These are phyloP conservation scores for Habrosyne pyritoides DNA, from an alignment of 2,888 invertebrate species.

Conservation along the genomic window DNA sequence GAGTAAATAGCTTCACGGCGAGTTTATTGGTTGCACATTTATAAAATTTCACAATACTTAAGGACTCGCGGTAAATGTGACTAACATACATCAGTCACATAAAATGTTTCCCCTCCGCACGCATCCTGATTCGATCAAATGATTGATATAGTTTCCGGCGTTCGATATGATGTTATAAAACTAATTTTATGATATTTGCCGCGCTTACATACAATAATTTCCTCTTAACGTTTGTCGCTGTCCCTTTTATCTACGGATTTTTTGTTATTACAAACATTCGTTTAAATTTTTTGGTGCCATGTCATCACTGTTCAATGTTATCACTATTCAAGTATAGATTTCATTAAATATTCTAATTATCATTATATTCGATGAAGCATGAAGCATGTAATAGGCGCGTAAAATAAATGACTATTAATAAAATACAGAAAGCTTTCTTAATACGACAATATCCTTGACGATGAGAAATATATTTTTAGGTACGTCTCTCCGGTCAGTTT, in stretches of 20 bases:
- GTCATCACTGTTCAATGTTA: no score
- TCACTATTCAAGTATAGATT: no score
- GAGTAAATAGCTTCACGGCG: neutral
- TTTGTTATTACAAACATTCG: constrained; percentile 33
- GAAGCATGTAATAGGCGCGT: no score
- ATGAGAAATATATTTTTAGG: no score
- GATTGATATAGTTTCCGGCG: constrained; percentile 40
- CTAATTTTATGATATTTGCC: constrained; percentile 52
- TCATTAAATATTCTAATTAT: no score
- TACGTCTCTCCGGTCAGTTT: no score
- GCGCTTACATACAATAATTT: constrained; percentile 10
- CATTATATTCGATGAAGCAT: no score
- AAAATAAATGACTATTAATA: no score
- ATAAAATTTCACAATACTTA: neutral
- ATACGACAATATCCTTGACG: no score
- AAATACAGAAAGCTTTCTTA: no score
- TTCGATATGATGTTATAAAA: constrained; percentile 43
- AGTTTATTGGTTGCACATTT: neutral
- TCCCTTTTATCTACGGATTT: neutral
- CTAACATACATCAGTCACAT: constrained; percentile 1
- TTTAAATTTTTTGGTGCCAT: no score
- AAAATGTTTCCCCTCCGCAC: constrained; percentile 24
- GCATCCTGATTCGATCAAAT: constrained; percentile 39
- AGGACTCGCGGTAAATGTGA: neutral
- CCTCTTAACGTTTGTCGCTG: neutral